Conservation (phyloP, 2,888 invertebrate genomes). For the Euclidia mi region DNA sequence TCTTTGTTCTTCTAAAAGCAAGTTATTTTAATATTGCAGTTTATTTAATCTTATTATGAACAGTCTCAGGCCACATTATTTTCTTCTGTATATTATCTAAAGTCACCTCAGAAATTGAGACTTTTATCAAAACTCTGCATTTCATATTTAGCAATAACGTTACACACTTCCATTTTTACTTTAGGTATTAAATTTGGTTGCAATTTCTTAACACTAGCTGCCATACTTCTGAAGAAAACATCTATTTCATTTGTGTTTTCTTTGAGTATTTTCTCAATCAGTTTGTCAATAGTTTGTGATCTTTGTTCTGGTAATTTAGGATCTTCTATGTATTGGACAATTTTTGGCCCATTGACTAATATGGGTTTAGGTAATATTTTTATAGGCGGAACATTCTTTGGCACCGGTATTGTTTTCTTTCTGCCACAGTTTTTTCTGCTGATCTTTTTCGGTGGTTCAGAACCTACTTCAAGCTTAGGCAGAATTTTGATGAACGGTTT, state of each 20-base stretch:
- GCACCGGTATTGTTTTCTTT: slow-evolving; percentile 74
- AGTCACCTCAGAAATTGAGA: slow-evolving; percentile 36
- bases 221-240: slow-evolving; percentile 87
- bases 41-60: not conserved
- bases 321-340: slow-evolving; percentile 79
- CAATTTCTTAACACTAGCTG: slow-evolving; percentile 85
- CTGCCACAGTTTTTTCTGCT: slow-evolving; percentile 73
- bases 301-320: slow-evolving; percentile 72
- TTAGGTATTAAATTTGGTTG: slow-evolving; percentile 86
- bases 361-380: slow-evolving; percentile 86
- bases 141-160: slow-evolving; percentile 87
- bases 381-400: slow-evolving; percentile 75
- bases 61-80: slow-evolving; percentile 2
- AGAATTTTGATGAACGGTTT: slow-evolving; percentile 69
- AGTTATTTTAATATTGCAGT: slow-evolving; percentile 9
- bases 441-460: slow-evolving; percentile 75
- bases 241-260: slow-evolving; percentile 87
- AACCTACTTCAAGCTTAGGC: slow-evolving; percentile 56
- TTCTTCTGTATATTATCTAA: slow-evolving; percentile 2
- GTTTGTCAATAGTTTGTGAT: slow-evolving; percentile 80
- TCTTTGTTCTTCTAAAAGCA: not conserved
- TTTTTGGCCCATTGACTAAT: slow-evolving; percentile 75
- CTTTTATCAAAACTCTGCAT: slow-evolving; percentile 86
- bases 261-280: slow-evolving; percentile 83
- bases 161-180: slow-evolving; percentile 88